phyloP scores from a whole-genome alignment of 2,797 vertebrate species.

The Takifugu ocellatus region DNA sequence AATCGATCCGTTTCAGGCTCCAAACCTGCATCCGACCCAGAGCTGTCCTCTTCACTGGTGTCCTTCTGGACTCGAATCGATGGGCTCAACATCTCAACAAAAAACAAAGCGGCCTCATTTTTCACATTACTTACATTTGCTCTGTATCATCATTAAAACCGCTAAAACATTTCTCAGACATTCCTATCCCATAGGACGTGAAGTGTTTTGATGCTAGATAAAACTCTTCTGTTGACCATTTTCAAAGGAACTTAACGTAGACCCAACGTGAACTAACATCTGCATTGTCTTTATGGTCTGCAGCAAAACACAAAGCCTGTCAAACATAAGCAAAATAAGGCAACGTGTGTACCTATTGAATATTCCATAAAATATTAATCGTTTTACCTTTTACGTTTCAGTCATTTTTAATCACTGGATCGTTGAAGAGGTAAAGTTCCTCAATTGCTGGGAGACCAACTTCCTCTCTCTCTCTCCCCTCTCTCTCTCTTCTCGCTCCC shows the following conservation, averaged over 20 bases:
- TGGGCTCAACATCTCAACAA: slow-evolving; percentile 60
- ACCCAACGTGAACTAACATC: too few relatives aligned
- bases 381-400: slow-evolving; percentile 57
- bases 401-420: slow-evolving; percentile 29
- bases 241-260: too few relatives aligned
- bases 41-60: slow-evolving; percentile 59
- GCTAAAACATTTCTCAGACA: too few relatives aligned
- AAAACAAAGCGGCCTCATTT: slow-evolving; percentile 6
- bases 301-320: background rate
- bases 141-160: background rate
- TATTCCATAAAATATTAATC: slow-evolving; percentile 1
- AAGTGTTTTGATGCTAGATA: too few relatives aligned
- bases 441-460: slow-evolving; percentile 32
- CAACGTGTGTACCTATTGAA: background rate
- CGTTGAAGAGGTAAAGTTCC: slow-evolving; percentile 21
- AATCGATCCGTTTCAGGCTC: slow-evolving; percentile 78
- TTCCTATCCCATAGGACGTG: too few relatives aligned
- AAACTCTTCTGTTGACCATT: too few relatives aligned
- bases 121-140: slow-evolving; percentile 5
- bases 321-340: background rate
- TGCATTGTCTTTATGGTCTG: too few relatives aligned
- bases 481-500: slow-evolving; percentile 25
- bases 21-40: slow-evolving; percentile 55
- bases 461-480: slow-evolving; percentile 49
- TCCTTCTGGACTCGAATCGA: slow-evolving; percentile 41